Evolutionary conservation across 2,797 vertebrate species (phyloP), one percentile per base, ranked within the genome.

Genomic region (Sparidentex hasta): DNA sequence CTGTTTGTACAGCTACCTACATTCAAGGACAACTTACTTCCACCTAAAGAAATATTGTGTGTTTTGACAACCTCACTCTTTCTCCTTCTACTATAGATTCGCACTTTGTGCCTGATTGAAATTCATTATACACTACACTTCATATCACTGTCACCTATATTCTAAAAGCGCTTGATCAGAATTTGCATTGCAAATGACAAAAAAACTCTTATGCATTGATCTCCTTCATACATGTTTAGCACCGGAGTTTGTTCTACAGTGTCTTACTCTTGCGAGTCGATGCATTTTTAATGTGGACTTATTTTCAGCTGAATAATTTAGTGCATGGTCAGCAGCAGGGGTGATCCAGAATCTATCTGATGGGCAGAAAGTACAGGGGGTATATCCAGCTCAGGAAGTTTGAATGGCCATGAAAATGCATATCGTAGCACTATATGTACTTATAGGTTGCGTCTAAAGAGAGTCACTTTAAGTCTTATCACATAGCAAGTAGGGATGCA

Each of bases 271-370:
- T 83, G 84, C 41, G 71, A 94, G 87, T 87, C 85, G 48, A 93
- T 95, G 91, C 91, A 95, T 94, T 93, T 95, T 95, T 94, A 94
- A 94, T 94, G 93, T 89, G 87, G 90, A 91, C 93, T 95, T 94
- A 94, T 93, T 93, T 94, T 91, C 84, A 92, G 55, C 75, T 95
- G 92, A 95, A 95, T 95, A 95, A 95, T 95, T 95, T 93, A 95
- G 87, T 87, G 91, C 89, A 79, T 78, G 86, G 91, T 93, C 93
- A 93, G 91, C 91, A 93, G 87, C 76, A 62, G 81, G 82, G 87
- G 88, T 86, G 80, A 93, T 92, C 86, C 85, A 83, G 83, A 88
- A 91, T 89, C 88, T 82, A 89, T 87, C 84, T 88, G 88, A 90
- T 90, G 83, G 84, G 69, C 75, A 72, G 57, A 71, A 74, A 63